Evolutionary conservation across 2,888 invertebrate genomes (phyloP), one percentile per base, ranked within the genome.

Genomic region (Volucella inflata): DNA sequence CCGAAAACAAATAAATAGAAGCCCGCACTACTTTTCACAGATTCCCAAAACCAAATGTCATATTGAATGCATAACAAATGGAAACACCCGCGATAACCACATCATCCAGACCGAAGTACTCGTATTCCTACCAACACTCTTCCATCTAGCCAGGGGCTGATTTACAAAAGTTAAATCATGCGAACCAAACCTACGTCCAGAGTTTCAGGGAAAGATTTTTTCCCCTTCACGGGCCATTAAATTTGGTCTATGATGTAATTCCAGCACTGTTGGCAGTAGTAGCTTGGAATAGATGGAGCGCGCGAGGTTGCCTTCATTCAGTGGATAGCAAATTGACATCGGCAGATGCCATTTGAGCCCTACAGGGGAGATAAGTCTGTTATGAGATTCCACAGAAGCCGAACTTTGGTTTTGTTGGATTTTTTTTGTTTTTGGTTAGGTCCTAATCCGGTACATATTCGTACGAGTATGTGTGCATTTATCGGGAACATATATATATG

Each of bases 281-380:
- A 64, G 44, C 40, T 14, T 6, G 57, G 4, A 30, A 40, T 4
- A 65, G 38, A 44, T 46, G 44, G 40, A 67, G 16, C 30, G 55
- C 3, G 53, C 16, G 60, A 44, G 17, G 12, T 21, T 57, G 12
- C 44, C 9, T 60, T 64, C 8, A 67, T 59, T 74, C 53, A 62
- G 67, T 44, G 74, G 74, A 80, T 53, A 30, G 67, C n/a, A 62
- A 75, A 68, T 80, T 80, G 75, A 80, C 80, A 75, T 80, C 62
- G 75, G 50, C 53, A 62, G 68, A 80, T 72, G 74, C 53, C 67
- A 80, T 67, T 79, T 67, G 40, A 80, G 75, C 75, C 80, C 80
- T 80, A 68, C 67, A 80, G 80, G 75, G 67, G 75, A 80, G 75
- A 80, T 80, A 80, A 75, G 75, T 75, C 80, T 74, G 53, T 80